Percentiles rank a stretch among this genome's conserved stretches.
These are phyloP conservation scores for Podabrus alpinus DNA, from an alignment of 2,888 invertebrate species.

Conservation along the genomic window DNA sequence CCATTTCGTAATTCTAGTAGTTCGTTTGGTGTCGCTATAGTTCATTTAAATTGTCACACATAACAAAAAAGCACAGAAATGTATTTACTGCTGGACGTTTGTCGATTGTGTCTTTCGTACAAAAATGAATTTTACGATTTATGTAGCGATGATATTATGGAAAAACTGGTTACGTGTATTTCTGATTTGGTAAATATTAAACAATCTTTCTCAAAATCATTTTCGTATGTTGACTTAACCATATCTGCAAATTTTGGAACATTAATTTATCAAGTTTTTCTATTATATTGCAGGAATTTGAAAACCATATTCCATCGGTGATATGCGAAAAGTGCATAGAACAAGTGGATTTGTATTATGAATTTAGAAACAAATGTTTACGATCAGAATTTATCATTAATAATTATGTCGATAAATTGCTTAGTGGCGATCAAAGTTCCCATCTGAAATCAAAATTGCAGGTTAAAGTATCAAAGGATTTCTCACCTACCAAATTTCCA, in stretches of 20 bases:
- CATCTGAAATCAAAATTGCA: conserved; percentile 2
- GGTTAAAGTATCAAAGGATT: not conserved
- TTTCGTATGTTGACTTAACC: not conserved
- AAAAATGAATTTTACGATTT: conserved; percentile 14
- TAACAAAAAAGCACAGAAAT: not conserved
- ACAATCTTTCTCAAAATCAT: not conserved
- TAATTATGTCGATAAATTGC: conserved; percentile 5
- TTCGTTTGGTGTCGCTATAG: not conserved
- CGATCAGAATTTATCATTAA: conserved; percentile 16
- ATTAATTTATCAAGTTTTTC: not conserved
- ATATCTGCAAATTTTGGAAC: not conserved
- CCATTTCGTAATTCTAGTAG: not conserved
- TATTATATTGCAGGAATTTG: conserved; percentile 13
- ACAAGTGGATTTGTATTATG: conserved; percentile 10
- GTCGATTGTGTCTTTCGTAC: conserved; percentile 18
- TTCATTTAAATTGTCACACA: not conserved
- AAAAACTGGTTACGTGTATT: conserved; percentile 11
- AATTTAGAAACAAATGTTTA: conserved; percentile 20
- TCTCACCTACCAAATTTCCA: not conserved
- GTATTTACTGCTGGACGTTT: conserved; percentile 13
- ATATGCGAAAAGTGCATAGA: conserved; percentile 14
- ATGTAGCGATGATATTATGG: conserved; percentile 15
- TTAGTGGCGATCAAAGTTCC: not conserved
- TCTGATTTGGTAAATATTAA: conserved; percentile 10
- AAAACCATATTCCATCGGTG: conserved; percentile 12